Evolutionary conservation across 2,113 vertebrate species (phyloP), one percentile per base, ranked within the genome.

Genomic region (Machaerirhynchus nigripectus): DNA sequence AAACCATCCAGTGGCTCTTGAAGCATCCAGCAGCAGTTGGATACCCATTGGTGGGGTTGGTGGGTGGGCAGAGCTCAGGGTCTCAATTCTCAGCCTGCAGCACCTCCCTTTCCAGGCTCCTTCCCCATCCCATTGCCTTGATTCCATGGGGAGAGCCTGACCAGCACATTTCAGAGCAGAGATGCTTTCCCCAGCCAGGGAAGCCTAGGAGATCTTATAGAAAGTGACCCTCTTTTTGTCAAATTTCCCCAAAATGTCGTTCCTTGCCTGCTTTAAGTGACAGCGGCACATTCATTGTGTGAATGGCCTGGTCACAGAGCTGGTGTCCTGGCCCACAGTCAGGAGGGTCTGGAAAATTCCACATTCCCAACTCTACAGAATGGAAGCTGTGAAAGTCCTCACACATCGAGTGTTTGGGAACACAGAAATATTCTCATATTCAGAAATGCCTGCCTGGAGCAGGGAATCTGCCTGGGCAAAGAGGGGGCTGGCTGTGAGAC

Each of bases 361-460:
- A 1, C 10, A 1, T 40, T 73, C 49, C 40, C 71, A 60, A 24
- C 16, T 27, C 59, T 33, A 1, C 16, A 8, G 39, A 50, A 84
- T 30, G 39, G 70, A 9, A 69, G 47, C 10, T 77, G 68, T 37
- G 64, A 9, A 65, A 44, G 1, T 12, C 21, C 59, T 77, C 65
- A 3, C n/a, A 13, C 20, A 26, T 28, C 28, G 19, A 2, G 30
- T 15, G 59, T 42, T 74, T 18, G 47, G 78, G 65, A 35, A 39
- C 3, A 2, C 33, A 22, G 50, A 15, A 3, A 2, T 5, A 8
- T 40, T 40, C 35, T 14, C 11, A 1, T 3, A 3, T 7, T 17
- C 40, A 47, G 71, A 67, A 89, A 78, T 19, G 12, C 39, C 46
- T 64, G 3, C 11, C 33, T 76, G 81, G 68, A 67, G 63, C 11